Base-by-base conservation (phyloP, 2,888 invertebrate genomes). In the Amphipoea lucens region DNA sequence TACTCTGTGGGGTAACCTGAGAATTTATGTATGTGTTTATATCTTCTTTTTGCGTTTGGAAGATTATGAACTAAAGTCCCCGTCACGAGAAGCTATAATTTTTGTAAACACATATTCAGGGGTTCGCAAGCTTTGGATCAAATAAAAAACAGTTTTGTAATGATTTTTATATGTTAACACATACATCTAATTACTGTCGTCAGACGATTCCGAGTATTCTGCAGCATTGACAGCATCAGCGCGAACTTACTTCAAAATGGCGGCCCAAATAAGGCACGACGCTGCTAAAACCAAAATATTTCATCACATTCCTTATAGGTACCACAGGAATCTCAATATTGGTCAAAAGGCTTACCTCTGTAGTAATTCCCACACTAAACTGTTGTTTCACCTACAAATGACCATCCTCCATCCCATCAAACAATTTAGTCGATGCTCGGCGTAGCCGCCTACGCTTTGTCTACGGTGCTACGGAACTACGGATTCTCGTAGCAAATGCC, bases 401-500 rank as follows among this genome's bases (percentile, higher is more conserved):
- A 65, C 57, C 36, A 69, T 68, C 57, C 74, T 76, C 73, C 48
- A 72, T 72, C 23, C 66, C 54, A 68, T 74, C 67, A 48, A 65
- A 74, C 86, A 83, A 74, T 83, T 78, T 62, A 74, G n/a, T 36
- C 65, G 73, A 71, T 45, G 65, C 66, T 76, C 70, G 73, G 45
- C 40, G 76, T 77, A 77, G 67, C 65, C 72, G 54, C 77, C 77
- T 80, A 84, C 82, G 78, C 69, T 79, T 79, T 82, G 79, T 68
- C 82, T 84, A 87, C 82, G 74, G 3, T 23, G 72, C 83, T 84
- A 83, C 81, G 81, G 60, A 0, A 82, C 77, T 85, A 85, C 86
- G 86, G 23, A 45, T 74, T 73, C 72, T 85, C 81, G 81, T 81
- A 85, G 81, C 77, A 77, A 60, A 36, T 85, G 66, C 67, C 73